Conservation (phyloP, 2,113 vertebrate species). For the Alethe diademata region DNA sequence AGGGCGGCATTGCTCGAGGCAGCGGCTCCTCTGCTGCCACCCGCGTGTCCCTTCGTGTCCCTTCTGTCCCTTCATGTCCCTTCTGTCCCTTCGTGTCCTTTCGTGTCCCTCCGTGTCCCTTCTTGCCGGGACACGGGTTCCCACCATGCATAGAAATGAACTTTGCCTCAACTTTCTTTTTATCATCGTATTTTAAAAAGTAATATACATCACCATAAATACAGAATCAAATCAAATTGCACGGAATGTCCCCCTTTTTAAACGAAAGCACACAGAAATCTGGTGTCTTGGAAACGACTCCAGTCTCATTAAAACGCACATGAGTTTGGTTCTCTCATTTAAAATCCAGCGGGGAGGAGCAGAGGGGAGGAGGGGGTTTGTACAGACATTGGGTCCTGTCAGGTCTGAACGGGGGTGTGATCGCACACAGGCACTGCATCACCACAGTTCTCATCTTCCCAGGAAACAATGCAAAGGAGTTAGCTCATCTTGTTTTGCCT, state of each 20-base stretch:
- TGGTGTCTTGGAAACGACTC: neutral
- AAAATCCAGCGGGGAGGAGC: neutral
- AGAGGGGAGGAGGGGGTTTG: neutral
- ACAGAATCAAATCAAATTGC: neutral
- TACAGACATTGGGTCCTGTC: neutral
- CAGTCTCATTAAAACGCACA: neutral
- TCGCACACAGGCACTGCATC: neutral
- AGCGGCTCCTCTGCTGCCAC: neutral
- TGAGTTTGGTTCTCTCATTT: neutral
- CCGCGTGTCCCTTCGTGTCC: neutral
- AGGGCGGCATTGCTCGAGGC: neutral
- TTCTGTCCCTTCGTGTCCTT: neutral
- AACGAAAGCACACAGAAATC: neutral
- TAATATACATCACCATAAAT: neutral
- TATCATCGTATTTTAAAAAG: neutral
- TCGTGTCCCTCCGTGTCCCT: neutral
- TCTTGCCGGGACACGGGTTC: neutral
- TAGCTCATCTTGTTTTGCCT: neutral
- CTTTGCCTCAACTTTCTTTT: neutral
- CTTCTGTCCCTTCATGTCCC: neutral
- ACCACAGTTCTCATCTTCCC: neutral
- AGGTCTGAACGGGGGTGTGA: neutral
- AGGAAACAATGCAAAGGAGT: neutral
- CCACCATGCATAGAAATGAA: neutral
- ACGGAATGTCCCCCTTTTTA: neutral